phyloP scores from a whole-genome alignment of 2,113 vertebrate genomes.

The Lophius piscatorius region DNA sequence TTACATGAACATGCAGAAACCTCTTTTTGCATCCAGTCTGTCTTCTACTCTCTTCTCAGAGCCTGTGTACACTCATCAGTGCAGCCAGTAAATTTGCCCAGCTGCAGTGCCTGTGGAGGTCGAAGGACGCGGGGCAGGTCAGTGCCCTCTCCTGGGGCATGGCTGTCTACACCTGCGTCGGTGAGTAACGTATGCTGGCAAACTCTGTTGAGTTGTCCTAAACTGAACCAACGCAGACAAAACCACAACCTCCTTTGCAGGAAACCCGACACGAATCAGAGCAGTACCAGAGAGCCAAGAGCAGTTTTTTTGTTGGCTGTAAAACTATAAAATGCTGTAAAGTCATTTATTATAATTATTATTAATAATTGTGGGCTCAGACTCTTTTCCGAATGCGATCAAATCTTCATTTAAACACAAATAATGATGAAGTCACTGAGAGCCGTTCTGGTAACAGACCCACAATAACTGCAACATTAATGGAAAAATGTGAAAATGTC shows the following conservation, averaged over 20 bases:
- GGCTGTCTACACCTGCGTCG: slow-evolving; percentile 84
- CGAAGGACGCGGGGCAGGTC: slow-evolving; percentile 82
- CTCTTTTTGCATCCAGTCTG: not conserved
- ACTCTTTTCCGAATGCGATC: not conserved
- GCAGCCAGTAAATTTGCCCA: slow-evolving; percentile 89
- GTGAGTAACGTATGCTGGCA: slow-evolving; percentile 83
- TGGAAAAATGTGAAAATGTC: not conserved
- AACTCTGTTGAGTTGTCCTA: too few relatives aligned
- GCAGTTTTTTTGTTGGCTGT: too few relatives aligned
- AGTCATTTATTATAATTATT: too few relatives aligned
- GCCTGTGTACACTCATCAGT: slow-evolving; percentile 88
- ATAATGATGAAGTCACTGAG: not conserved
- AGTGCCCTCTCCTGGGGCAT: slow-evolving; percentile 89
- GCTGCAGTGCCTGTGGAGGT: slow-evolving; percentile 88
- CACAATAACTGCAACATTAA: not conserved
- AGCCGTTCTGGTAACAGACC: not conserved
- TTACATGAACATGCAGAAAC: not conserved
- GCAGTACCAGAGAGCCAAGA: too few relatives aligned
- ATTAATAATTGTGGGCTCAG: not conserved
- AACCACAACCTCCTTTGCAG: too few relatives aligned
- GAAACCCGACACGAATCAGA: too few relatives aligned
- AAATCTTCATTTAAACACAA: not conserved
- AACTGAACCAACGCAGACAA: too few relatives aligned
- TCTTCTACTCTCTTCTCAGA: slow-evolving; percentile 72
- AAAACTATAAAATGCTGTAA: too few relatives aligned